Base-by-base conservation (phyloP, 2,797 vertebrate genomes). In the Lagorchestes hirsutus region DNA sequence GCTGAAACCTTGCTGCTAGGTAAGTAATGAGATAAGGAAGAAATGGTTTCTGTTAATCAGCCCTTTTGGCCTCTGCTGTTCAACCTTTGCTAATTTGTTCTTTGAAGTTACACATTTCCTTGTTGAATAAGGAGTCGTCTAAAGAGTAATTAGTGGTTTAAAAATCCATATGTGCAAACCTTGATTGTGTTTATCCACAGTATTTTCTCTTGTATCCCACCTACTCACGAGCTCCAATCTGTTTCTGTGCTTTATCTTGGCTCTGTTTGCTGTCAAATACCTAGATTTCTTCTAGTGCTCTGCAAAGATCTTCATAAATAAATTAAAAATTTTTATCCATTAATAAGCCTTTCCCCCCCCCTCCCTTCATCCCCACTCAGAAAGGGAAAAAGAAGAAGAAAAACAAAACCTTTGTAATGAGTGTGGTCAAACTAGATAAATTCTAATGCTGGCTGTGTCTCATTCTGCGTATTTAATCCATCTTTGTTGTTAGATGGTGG, bases 91-190 rank as follows among this genome's bases (percentile, higher is more conserved):
- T 97, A 97, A 97, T 97, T 98, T 98, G 95, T 97, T 95, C 97
- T 98, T 97, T 97, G 98, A 97, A 98, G 98, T 96, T 97, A 97
- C 98, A 93, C 93, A 97, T 94, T 97, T 97, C 94, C 94, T 91
- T 94, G 92, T 97, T 96, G 93, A 98, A 95, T 55, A 93, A 54
- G 91, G 95, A 96, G 96, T 94, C 91, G 97, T 98, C 97, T 98
- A 97, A 98, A 74, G 97, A 97, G 92, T 96, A 97, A 95, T 91
- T 94, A 57, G 87, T 93, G 94, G 93, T 97, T 97, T 58, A 91
- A 96, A 92, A 93, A 27, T 29, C 31, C 93, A 55, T 24, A 27
- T 54, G 87, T 96, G 55, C 31, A 96, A 96, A 55, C 46, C 74
- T 46, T 82, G 93, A 92, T 92, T 93, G 92, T 95, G 82, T 93